phyloP scores from a whole-genome alignment of 2,113 vertebrate genomes.

The Malurus alboscapulatus region DNA sequence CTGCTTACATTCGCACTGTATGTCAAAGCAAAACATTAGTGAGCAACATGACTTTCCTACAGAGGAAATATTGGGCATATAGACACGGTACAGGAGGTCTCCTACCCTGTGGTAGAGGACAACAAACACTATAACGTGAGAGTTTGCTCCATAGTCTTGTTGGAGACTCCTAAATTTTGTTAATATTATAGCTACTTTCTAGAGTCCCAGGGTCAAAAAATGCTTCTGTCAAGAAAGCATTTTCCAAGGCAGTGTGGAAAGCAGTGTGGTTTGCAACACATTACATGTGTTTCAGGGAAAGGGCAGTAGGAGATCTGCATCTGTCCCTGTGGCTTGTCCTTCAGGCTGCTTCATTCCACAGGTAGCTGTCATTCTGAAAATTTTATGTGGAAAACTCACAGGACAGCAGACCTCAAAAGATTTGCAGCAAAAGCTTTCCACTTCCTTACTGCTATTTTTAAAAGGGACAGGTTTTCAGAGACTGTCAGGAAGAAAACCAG shows the following conservation, averaged over 20 bases:
- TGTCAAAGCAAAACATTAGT: not conserved
- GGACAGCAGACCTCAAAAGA: not conserved
- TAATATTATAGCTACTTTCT: not conserved
- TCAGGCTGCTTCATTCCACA: not conserved
- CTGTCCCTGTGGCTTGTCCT: not conserved
- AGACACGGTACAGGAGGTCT: not conserved
- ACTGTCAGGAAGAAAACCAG: not conserved
- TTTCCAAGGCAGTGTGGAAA: not conserved
- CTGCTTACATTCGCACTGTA: not conserved
- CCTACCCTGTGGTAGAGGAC: not conserved
- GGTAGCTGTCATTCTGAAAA: not conserved
- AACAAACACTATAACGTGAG: not conserved
- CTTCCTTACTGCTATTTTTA: not conserved
- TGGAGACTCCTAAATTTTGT: not conserved
- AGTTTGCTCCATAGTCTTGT: not conserved
- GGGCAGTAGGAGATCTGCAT: accelerated
- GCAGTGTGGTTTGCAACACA: accelerated
- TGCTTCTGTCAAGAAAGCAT: not conserved
- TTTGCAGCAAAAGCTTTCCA: not conserved
- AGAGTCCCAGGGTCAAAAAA: not conserved
- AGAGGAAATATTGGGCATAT: not conserved
- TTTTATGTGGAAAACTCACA: not conserved
- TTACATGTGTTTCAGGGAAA: not conserved
- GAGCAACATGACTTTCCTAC: not conserved
- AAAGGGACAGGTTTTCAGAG: not conserved